Base-by-base conservation (phyloP, 2,797 vertebrate species). In the Paramormyrops hopkinsi region DNA sequence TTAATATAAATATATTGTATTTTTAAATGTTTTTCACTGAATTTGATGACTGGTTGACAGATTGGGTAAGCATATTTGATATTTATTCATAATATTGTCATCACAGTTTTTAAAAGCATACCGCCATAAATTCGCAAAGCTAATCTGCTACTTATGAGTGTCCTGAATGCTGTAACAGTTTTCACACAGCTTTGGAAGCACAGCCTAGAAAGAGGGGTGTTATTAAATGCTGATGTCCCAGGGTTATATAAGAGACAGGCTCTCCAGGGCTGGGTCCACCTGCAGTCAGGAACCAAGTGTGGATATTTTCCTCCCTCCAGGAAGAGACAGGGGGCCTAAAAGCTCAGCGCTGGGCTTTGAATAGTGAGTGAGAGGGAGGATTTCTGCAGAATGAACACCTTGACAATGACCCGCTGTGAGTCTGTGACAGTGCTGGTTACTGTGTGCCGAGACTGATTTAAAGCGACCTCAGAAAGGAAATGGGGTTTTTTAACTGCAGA, bases 331-430 rank as follows among this genome's bases (percentile, higher is more conserved):
- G 22, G 41, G 46, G 46, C n/a, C 82, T 84, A 50, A 48, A 50
- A 84, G 46, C 41, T 48, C 46, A 84, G n/a, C 11, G 48, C 84
- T 46, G n/a, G 51, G 48, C 46, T 54, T 48, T 86, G 84, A 86
- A 53, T 86, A 54, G 50, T 37, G 50, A 86, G 84, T 51, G 50
- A 84, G 44, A 46, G 22, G 82, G 46, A 25, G 83, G 83, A 86
- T 86, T 56, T 86, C 50, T 33, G 41, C 50, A 37, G 50, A 86
- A 54, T 54, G 50, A 56, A 86, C 85, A 86, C 50, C 51, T 86
- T 54, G 85, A 86, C 85, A 86, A 59, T 86, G 85, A 54, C 85
- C 85, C 33, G 17, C 85, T 86, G 85, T n/a, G 53, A 86, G 53
- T 29, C 50, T 25, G 85, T 86, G 85, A 29, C 50, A 86, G 51